Evolutionary conservation across 2,888 invertebrate species (phyloP), one percentile per base, ranked within the genome.

Genomic region (Amblyjoppa proteus): DNA sequence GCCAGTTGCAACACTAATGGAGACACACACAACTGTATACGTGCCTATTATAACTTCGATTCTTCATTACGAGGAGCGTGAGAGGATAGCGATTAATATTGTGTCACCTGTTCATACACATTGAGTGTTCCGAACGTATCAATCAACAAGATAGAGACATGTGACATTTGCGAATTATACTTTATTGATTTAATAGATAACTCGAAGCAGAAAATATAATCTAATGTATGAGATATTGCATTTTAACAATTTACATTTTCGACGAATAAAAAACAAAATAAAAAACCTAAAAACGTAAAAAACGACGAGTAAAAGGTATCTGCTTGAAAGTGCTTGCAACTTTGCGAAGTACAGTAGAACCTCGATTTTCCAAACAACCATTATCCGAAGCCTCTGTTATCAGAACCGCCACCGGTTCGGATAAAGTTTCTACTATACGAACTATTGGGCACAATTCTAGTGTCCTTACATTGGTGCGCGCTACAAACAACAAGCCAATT

Each of bases 51-150:
- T 77, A 77, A 68, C 41, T 77, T 66, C 64, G 78, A 78, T 85
- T 84, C 84, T 84, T 85, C 84, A 70, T 85, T 85, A 81, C 73
- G 31, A 16, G 25, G 58, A 76, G 56, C 71, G 38, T 2, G 41
- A 28, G 56, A 16, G 64, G 51, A 34, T 11, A 53, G 64, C 69
- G 74, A 51, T 75, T 74, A 78, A 81, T 84, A 84, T 64, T 69
- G 77, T 77, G 77, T 81, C 61, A 69, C 34, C 64, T 41, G 11
- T 41, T 11, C 31, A 69, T 13, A 28, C n/a, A 56, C 61, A 73
- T 77, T 71, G 66, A 38, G 53, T 53, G 64, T 80, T 73, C 41
- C 58, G 51, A 71, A 71, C 64, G 80, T 49, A 49, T 80, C 70
- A 70, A 77, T 34, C 11, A 6, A 51, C 20, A 51, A 45, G 49